Evolutionary conservation across 2,888 invertebrate species (phyloP), one percentile per base, ranked within the genome.

Genomic region (Oscheius sp.): DNA sequence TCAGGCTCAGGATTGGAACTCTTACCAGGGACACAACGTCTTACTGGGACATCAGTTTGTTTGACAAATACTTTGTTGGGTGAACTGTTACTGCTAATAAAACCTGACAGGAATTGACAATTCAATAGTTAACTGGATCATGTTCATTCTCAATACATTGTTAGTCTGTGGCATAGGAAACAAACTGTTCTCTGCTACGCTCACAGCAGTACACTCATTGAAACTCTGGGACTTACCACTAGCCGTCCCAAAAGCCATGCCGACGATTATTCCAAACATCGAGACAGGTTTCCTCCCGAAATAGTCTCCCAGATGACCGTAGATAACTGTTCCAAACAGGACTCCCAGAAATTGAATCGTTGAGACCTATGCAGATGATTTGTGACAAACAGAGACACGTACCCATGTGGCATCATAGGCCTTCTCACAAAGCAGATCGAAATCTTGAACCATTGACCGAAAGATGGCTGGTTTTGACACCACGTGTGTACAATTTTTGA

Each of bases 331-430:
- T 32, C 84, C 84, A 11, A 80, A 57, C 2, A 84, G 70, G 5
- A 84, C 82, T 4, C 84, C 84, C 32, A 81, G 59, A 73, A 84
- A 84, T 60, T 84, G 82, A 48, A 79, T 77, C 7, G 82, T 82
- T 50, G 82, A 77, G 10, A 80, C 75, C 76, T 77, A 2, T 50
- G 55, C n/a, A 53, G 63, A 13, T 5, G 9, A 13, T 60, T 13
- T 4, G 3, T 37, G 37, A 32, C n/a, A 10, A 13, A 13, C 60
- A 35, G 9, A n/a, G 21, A 2, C 5, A 35, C 11, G 4, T 62
- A 74, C 82, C 79, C 76, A 75, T 2, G 82, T 81, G 29, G 81
- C 79, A 70, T 82, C 75, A 47, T 82, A 82, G 0, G 80, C 79
- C 2, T 63, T 60, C 0, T 58, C 50, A 57, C 82, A 82, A 29